Base-by-base conservation (phyloP, 2,888 invertebrate species). In the Lomographa bimaculata region DNA sequence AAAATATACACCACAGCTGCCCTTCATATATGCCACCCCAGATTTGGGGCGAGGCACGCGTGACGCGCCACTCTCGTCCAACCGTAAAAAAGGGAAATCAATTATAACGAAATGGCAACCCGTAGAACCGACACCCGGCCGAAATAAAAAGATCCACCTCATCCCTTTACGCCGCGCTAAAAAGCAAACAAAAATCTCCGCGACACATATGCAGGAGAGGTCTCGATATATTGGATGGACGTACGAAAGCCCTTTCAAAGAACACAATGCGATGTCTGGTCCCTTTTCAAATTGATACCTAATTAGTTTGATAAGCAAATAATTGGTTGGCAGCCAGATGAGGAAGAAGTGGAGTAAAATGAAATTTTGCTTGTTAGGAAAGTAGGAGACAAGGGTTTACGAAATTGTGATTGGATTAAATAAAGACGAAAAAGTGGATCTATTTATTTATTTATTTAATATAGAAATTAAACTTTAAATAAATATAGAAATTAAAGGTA, bases 61-160 rank as follows among this genome's bases (percentile, higher is more conserved):
- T 73, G 73, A 71, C 72, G 66, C 58, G 62, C 66, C 75, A 69
- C 65, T 72, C 70, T 71, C 77, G 61, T 61, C 76, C 77, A 70
- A 75, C 79, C 84, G 78, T 82, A 77, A 83, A 84, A 83, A 82
- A 79, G 76, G 79, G 75, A 78, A 85, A 86, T 83, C 85, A 87
- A 84, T 85, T 85, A 84, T 79, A 79, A 64, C 76, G 70, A 81
- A 80, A 79, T 82, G 78, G 76, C 79, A 75, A 70, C 67, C 72
- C 63, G 58, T 63, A 63, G 57, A 56, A 46, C 39, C 53, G 57
- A 54, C 59, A 54, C 55, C 50, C 56, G 57, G 17, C 79, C 73
- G 69, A 47, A 45, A 44, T 65, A 68, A 58, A 54, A 41, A 62
- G 70, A 68, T 42, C 63, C 59, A 25, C 19, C 36, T 39, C 35